Base-by-base conservation (phyloP, 1,140 invertebrate genomes). In the Magallana angulata region DNA sequence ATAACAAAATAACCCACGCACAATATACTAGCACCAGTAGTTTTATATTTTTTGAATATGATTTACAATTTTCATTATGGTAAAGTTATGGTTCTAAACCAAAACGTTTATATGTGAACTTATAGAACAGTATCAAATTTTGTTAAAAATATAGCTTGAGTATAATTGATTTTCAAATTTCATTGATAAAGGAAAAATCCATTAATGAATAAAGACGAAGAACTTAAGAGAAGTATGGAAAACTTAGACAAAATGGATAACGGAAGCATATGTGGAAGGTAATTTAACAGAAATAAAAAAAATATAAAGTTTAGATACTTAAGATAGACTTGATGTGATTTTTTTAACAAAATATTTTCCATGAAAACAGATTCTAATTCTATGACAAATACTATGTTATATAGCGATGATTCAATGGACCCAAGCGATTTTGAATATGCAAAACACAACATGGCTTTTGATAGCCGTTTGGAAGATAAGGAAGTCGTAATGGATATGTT, bases 161-260 rank as follows among this genome's bases (percentile, higher is more conserved):
- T 48, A 48, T 48, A 48, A 48, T 48, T 48, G 36, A 48, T 48
- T 48, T 48, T 48, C 5, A 48, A 48, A 48, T 48, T 48, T 48
- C 36, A 48, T 48, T 48, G 36, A 48, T 48, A 5, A 48, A 76
- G 68, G 24, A 76, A 76, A 58, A 82, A 82, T 82, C 81, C 81
- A 14, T 24, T 82, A 7, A 57, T 82, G 81, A 82, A 82, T 56
- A 82, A 82, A 57, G 81, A 82, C 9, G 81, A 82, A n/a, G 81
- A 82, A 82, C 11, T 82, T 7, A 82, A 58, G 57, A 56, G 57
- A 58, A 82, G 81, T 56, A 82, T 82, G 81, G 81, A 82, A 56
- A 82, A 82, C 48, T 24, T 82, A 30, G 68, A 76, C 12, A 76
- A 76, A 76, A 12, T 76, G 36, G 81, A 82, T 82, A 56, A 82